These are phyloP conservation scores for Drosophila affinis DNA, from an alignment of 2,888 invertebrate species.

Conservation along the genomic window DNA sequence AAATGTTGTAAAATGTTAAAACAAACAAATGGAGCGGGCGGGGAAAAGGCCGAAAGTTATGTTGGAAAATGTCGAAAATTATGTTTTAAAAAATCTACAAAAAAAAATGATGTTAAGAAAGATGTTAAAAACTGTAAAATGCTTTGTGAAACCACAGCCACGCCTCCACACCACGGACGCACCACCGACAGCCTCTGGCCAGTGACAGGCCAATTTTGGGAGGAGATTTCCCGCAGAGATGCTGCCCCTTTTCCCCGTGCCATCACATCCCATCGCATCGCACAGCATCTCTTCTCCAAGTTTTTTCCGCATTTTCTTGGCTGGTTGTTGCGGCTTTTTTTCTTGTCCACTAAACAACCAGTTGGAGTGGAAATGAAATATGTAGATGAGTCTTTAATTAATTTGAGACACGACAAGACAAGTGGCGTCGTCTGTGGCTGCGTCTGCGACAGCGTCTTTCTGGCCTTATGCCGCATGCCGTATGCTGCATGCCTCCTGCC, in stretches of 20 bases:
- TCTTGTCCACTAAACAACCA: constrained; percentile 61
- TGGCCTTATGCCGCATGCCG: constrained; percentile 14
- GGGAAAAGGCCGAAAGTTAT: neutral
- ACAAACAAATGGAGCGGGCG: constrained; percentile 26
- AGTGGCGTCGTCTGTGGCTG: constrained; percentile 73
- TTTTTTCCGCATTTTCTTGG: constrained; percentile 72
- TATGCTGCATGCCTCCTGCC: constrained; percentile 59
- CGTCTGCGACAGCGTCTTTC: constrained; percentile 51
- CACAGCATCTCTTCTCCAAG: constrained; percentile 45
- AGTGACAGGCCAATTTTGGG: constrained; percentile 74
- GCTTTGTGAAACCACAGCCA: constrained; percentile 46
- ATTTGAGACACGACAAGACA: constrained; percentile 80
- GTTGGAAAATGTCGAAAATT: constrained; percentile 42
- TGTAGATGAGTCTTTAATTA: constrained; percentile 80
- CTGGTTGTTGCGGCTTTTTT: constrained; percentile 32
- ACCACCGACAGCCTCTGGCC: constrained; percentile 13
- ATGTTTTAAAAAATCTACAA: constrained; percentile 42
- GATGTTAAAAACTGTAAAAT: constrained; percentile 62
- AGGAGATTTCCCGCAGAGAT: constrained; percentile 56
- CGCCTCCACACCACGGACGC: constrained; percentile 31
- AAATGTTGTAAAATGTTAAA: constrained; percentile 56
- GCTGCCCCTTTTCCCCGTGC: constrained; percentile 3
- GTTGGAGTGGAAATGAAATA: constrained; percentile 78
- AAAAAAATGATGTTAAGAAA: constrained; percentile 59
- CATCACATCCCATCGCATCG: no score